Percentiles rank a stretch among this genome's conserved stretches.
phyloP scores from a whole-genome alignment of 2,113 vertebrate genomes.

The Silurus glanis region DNA sequence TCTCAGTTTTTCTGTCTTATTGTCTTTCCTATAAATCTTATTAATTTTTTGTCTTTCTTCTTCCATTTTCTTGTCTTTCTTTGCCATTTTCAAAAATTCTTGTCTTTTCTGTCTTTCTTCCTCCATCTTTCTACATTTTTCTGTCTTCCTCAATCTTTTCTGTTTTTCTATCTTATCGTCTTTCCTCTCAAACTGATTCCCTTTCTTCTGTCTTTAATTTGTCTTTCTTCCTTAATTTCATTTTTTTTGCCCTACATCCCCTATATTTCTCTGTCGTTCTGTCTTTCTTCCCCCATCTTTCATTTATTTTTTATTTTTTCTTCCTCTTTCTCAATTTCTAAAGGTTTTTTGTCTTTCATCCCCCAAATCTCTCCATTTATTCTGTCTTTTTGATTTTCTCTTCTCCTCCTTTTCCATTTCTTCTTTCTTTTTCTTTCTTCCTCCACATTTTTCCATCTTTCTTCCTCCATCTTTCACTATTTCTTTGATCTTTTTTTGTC shows the following conservation, averaged over 20 bases:
- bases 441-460: neutral
- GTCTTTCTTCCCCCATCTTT: neutral
- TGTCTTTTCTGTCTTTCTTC: neutral
- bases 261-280: neutral
- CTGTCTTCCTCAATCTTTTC: neutral
- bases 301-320: neutral
- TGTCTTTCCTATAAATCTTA: neutral
- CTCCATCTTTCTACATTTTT: neutral
- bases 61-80: neutral
- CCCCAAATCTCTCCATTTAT: too few relatives aligned
- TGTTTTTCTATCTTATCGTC: too few relatives aligned
- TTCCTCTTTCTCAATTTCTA: neutral
- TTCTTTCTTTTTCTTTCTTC: neutral
- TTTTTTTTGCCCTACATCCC: neutral
- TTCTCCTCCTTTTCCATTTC: neutral
- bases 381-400: neutral
- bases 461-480: neutral
- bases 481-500: neutral
- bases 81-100: neutral
- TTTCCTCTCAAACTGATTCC: too few relatives aligned
- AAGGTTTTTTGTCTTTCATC: too few relatives aligned
- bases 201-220: too few relatives aligned
- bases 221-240: too few relatives aligned
- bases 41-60: neutral
- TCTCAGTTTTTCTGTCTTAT: neutral